Percentiles rank a stretch among this genome's conserved stretches.
Conservation (phyloP, 2,888 invertebrate genomes). For the Cryptophagus acutangulus region DNA sequence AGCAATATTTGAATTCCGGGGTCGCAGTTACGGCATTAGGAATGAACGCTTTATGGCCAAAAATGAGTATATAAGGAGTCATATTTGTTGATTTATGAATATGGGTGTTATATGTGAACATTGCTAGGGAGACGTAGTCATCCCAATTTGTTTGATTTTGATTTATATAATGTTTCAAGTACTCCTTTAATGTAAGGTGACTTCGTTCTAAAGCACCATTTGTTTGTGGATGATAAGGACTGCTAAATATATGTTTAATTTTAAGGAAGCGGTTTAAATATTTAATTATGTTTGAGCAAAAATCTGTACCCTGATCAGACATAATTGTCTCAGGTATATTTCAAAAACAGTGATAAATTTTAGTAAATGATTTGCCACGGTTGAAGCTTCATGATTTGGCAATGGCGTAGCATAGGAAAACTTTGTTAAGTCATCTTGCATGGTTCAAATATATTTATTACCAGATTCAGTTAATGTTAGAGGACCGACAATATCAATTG, state of each 20-base stretch:
- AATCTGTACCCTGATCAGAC: conserved; percentile 42
- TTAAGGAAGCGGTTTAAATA: conserved; percentile 34
- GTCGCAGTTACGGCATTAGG: too few relatives aligned
- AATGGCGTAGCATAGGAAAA: conserved; percentile 24
- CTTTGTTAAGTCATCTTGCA: conserved; percentile 24
- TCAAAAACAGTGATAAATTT: conserved; percentile 39
- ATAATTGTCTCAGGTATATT: conserved; percentile 38
- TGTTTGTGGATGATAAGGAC: conserved; percentile 37
- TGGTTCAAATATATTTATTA: conserved; percentile 30
- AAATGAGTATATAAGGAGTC: too few relatives aligned
- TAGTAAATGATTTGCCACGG: conserved; percentile 33
- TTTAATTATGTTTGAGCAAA: conserved; percentile 36
- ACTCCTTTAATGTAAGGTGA: too few relatives aligned
- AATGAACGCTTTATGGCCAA: too few relatives aligned
- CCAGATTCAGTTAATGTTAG: conserved; percentile 28
- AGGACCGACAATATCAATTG: conserved; percentile 35
- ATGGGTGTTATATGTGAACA: too few relatives aligned
- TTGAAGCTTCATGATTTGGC: conserved; percentile 33
- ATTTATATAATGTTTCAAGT: too few relatives aligned
- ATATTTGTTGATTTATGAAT: too few relatives aligned
- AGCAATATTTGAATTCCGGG: too few relatives aligned
- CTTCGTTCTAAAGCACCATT: too few relatives aligned
- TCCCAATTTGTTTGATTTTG: too few relatives aligned
- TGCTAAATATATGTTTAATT: conserved; percentile 31
- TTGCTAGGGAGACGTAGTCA: too few relatives aligned